Evolutionary conservation across 1,140 invertebrate genomes (phyloP), one percentile per base, ranked within the genome.

Genomic region (Leptopilina clavipes): DNA sequence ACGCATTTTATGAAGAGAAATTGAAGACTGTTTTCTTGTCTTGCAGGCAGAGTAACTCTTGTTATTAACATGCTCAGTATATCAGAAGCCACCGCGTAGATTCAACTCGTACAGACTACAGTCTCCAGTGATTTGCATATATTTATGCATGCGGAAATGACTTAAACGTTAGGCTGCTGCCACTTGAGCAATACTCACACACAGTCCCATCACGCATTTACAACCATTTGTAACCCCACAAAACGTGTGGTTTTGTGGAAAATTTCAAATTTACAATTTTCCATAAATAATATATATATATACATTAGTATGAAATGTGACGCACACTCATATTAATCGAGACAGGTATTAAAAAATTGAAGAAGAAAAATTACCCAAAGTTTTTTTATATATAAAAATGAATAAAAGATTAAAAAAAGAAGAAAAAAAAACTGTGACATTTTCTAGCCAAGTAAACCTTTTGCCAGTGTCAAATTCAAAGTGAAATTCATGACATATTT

Each of bases 71-170:
- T 31, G 11, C 59, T 65, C 14, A 65, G 59, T 65, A 14, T 11
- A 65, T 37, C 22, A 22, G 22, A 65, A 65, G 25, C 25, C 3
- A 65, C 11, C 22, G n/a, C n/a, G 10, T 65, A 25, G 11, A 0
- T 11, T 12, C 56, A 40, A 40, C 12, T 25, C 59, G 6, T 22
- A 65, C 19, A 37, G 59, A 65, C 59, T 12, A 40, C 8, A 52
- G 48, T 17, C 1, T 52, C n/a, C 48, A 52, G n/a, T 52, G 48
- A 52, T 52, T 52, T 65, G 59, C 59, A 65, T 65, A 59, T 59
- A 65, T 65, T 65, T 65, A 25, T 65, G 59, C 59, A 65, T 65
- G 59, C 19, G 59, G 25, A 65, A 65, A 65, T 65, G 22, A 65
- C 25, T 65, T 19, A 65, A 65, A n/a, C 22, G 59, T 65, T 31